Base-by-base conservation (phyloP, 2,797 vertebrate species). In the Nannoperca obscura region DNA sequence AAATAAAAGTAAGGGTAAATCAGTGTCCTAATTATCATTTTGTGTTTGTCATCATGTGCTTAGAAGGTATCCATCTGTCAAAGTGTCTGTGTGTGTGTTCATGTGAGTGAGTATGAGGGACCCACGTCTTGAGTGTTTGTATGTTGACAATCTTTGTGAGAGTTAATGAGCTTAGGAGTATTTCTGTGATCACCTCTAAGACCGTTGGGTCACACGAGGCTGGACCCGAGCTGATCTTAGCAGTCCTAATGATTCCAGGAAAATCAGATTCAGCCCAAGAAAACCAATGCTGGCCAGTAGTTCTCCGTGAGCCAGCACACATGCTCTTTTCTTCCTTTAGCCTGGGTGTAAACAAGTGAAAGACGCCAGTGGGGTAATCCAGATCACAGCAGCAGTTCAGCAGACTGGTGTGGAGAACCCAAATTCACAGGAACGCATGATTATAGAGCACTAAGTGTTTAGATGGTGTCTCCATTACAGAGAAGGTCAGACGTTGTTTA, bases 161-260 rank as follows among this genome's bases (percentile, higher is more conserved):
- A 74, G 72, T 81, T 90, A 92, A 92, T 86, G 57, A 86, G 89
- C 74, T 91, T 82, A 77, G n/a, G 34, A 42, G 24, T 81, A 70
- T 78, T 85, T 74, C 76, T 58, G 69, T 34, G 74, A 40, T 66
- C 75, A 80, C 86, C 84, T 54, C 50, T 44, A 1, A 9, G 24
- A 57, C 50, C 57, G 5, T 13, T n/a, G 12, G 75, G 81, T 84
- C 66, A 79, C 73, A 77, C 15, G n/a, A 47, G 80, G 81, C 74
- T 71, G 74, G 86, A 81, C 65, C 32, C 22, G 13, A 36, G 60
- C 54, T 70, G 76, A 88, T 74, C 67, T 74, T 2, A 67, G 44
- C 64, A 71, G 66, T 58, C 58, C 60, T 83, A 71, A 81, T 65
- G 63, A 71, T 91, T 89, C 88, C 67, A 44, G 32, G 90, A 91